Evolutionary conservation across 2,888 invertebrate species (phyloP).

Genomic region (Lydus trimaculatus): DNA sequence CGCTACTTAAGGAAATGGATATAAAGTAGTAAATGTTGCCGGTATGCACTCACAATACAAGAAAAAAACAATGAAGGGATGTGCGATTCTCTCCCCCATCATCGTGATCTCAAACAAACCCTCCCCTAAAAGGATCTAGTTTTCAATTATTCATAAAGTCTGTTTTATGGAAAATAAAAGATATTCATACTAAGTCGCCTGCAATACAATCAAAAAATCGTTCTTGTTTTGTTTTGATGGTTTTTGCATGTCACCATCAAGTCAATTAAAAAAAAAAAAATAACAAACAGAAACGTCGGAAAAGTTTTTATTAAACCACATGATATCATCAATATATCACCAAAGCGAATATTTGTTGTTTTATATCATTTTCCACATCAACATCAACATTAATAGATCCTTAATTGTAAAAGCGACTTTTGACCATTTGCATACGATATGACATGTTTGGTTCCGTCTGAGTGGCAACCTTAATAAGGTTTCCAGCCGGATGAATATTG

Average conservation of each 20-base stretch:
- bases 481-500: constrained; percentile 63
- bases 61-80: constrained; percentile 29
- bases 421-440: constrained; percentile 54
- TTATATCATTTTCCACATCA: neutral
- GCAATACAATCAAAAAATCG: constrained; percentile 35
- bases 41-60: constrained; percentile 31
- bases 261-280: constrained; percentile 24
- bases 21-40: constrained; percentile 35
- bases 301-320: constrained; percentile 17
- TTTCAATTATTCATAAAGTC: constrained; percentile 45
- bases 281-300: no score
- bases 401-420: constrained; percentile 49
- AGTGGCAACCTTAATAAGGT: constrained; percentile 62
- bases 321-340: neutral
- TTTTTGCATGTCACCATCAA: constrained; percentile 20
- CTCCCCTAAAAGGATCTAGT: constrained; percentile 43
- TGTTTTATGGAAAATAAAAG: constrained; percentile 45
- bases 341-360: neutral
- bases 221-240: constrained; percentile 11
- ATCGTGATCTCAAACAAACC: constrained; percentile 39
- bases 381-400: constrained; percentile 37
- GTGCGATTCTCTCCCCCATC: constrained; percentile 32
- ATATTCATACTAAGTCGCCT: constrained; percentile 39
- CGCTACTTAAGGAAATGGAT: constrained; percentile 50
- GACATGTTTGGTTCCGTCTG: constrained; percentile 57